Evolutionary conservation across 1,140 invertebrate genomes (phyloP).

Genomic region (Diabrotica virgifera): DNA sequence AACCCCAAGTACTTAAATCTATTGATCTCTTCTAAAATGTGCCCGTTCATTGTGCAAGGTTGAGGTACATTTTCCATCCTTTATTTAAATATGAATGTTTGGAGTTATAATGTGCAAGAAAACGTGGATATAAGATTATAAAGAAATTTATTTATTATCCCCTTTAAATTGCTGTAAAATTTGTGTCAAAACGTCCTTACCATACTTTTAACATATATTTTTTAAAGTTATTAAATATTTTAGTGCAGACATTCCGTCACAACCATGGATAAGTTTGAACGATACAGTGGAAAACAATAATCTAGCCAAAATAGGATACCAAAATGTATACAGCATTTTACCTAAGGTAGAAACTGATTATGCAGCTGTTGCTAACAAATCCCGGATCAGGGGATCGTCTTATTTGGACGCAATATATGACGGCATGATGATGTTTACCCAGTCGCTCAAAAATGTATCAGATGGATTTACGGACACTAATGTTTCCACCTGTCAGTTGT

Average conservation of each 20-base stretch:
- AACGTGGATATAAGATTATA: too few relatives aligned
- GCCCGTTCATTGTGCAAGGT: too few relatives aligned
- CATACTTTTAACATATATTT: background rate
- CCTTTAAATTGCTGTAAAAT: background rate
- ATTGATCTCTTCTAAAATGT: too few relatives aligned
- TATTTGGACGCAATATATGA: slow-evolving; percentile 81
- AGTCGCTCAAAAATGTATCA: slow-evolving; percentile 58
- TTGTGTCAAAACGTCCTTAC: background rate
- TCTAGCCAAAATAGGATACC: slow-evolving; percentile 83
- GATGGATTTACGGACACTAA: too few relatives aligned
- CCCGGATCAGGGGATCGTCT: slow-evolving; percentile 28
- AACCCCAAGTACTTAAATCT: too few relatives aligned
- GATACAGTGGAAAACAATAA: slow-evolving; percentile 80
- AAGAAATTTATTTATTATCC: background rate
- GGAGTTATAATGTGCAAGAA: too few relatives aligned
- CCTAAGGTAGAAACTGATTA: slow-evolving; percentile 51
- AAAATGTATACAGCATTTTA: slow-evolving; percentile 88
- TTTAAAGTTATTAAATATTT: slow-evolving; percentile 13
- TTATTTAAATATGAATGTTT: too few relatives aligned
- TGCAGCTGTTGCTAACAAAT: slow-evolving; percentile 26
- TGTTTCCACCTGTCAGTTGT: too few relatives aligned
- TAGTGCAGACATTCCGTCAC: slow-evolving; percentile 34
- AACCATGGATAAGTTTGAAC: slow-evolving; percentile 72
- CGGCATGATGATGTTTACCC: slow-evolving; percentile 86
- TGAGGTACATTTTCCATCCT: too few relatives aligned